Base-by-base conservation (phyloP, 2,888 invertebrate genomes). In the Ectemnius lituratus region DNA sequence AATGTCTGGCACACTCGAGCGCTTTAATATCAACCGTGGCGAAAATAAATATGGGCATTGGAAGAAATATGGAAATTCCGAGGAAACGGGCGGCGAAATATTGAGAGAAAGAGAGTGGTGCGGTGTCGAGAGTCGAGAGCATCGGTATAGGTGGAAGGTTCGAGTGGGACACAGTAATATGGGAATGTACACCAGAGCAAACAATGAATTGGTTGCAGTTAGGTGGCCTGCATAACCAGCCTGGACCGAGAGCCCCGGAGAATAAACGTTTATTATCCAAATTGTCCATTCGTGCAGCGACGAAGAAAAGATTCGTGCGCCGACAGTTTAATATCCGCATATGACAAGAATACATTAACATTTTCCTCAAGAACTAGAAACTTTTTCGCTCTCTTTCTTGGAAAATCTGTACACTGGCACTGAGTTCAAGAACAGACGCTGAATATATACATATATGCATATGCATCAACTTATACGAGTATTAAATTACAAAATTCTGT, bases 31-130 rank as follows among this genome's bases (percentile, higher is more conserved):
- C 49, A 66, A 20, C 49, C 71, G 71, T 63, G 68, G 68, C 27
- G 68, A 57, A 66, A 69, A 77, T 66, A 71, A 72, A 75, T 62
- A 69, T 46, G 63, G 56, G 16, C 14, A 56, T 37, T 58, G 61
- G 74, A 67, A 67, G 66, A 71, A 67, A 67, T 74, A 74, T 70
- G 67, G 67, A 70, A 70, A 74, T 64, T 46, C 63, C 62, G 58
- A 37, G 67, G 70, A 62, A 69, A 72, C 79, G 63, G 73, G 76
- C 8, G 62, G 75, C 47, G 68, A 69, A 77, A 79, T 79, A 79
- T 76, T 74, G 78, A 65, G 62, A 57, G 60, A 67, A 23, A 23
- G 23, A 23, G 23, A 23, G 23, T 3, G 23, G 23, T 23, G 3
- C 23, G 23, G 23, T 23, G 23, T 23, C 3, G 23, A 23, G 23